phyloP scores from a whole-genome alignment of 2,888 invertebrate species.

The Sinohyriopsis cumingii region DNA sequence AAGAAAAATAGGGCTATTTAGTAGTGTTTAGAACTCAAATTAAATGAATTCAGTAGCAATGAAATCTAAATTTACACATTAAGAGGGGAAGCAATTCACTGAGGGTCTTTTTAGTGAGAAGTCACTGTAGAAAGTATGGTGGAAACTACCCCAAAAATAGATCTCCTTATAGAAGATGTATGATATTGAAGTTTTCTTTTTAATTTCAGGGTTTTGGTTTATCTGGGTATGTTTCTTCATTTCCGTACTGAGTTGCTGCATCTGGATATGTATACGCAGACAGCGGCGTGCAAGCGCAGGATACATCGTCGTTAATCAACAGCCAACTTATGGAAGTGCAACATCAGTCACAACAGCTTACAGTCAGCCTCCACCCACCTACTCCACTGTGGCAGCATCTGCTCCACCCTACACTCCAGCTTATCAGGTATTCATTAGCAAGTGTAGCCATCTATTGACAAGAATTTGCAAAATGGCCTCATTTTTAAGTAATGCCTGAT shows the following conservation, averaged over 20 bases:
- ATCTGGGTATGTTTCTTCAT: constrained; percentile 43
- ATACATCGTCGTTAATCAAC: constrained; percentile 31
- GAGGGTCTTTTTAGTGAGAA: no score
- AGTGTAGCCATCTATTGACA: no score
- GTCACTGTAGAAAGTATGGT: no score
- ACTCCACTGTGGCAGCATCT: constrained; percentile 5
- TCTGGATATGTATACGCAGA: constrained; percentile 42
- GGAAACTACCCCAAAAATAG: no score
- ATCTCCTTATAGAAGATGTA: not conserved
- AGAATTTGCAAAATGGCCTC: no score
- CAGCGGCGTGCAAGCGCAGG: constrained; percentile 24
- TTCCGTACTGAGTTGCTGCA: constrained; percentile 34
- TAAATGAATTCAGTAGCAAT: no score
- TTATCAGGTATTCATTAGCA: constrained; percentile 25
- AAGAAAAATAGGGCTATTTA: no score
- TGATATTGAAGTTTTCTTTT: not conserved
- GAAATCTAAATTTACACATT: no score
- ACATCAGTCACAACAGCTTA: constrained; percentile 6
- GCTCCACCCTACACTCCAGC: constrained; percentile 31
- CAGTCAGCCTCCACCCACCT: not conserved
- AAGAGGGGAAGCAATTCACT: no score
- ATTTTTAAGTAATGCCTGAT: no score
- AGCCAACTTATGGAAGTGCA: constrained; percentile 43
- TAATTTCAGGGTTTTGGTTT: constrained; percentile 55
- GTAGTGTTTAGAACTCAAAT: no score